Conservation (phyloP, 1,140 invertebrate species). For the Pseudomyrmex sp. region DNA sequence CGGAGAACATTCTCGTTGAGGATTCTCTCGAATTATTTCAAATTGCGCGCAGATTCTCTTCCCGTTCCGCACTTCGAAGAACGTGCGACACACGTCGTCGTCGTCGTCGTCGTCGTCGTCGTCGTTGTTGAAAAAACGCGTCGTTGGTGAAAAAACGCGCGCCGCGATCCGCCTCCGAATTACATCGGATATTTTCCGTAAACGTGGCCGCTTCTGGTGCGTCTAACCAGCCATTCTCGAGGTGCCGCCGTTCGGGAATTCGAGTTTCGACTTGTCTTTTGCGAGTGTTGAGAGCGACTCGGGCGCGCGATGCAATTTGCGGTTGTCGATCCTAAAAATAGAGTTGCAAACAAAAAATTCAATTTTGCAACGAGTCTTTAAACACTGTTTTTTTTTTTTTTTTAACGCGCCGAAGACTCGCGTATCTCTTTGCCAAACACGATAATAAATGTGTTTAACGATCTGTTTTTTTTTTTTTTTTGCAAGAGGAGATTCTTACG, state of each 20-base stretch:
- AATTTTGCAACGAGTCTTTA: not conserved
- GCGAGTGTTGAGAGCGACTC: constrained; percentile 55
- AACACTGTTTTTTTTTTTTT: not conserved
- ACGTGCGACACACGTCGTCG: not conserved
- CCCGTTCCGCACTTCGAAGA: not conserved
- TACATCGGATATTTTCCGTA: constrained; percentile 79
- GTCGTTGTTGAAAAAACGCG: no score
- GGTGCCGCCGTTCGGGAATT: constrained; percentile 40
- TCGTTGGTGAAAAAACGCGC: no score
- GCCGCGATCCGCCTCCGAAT: not conserved
- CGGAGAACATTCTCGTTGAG: not conserved
- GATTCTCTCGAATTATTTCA: not conserved
- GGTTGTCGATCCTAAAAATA: constrained; percentile 7
- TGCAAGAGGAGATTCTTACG: not conserved
- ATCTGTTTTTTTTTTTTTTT: not conserved
- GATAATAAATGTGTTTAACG: not conserved
- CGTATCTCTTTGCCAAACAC: not conserved
- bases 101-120: not conserved
- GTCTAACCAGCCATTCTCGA: constrained; percentile 76
- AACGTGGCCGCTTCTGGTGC: constrained; percentile 78
- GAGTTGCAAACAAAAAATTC: not conserved
- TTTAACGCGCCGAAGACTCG: not conserved
- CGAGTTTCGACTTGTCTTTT: constrained; percentile 6
- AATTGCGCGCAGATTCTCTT: not conserved
- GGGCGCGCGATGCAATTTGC: constrained; percentile 35